Conservation (phyloP, 92 coral and sea anemone species). For the Bergia sp. region DNA sequence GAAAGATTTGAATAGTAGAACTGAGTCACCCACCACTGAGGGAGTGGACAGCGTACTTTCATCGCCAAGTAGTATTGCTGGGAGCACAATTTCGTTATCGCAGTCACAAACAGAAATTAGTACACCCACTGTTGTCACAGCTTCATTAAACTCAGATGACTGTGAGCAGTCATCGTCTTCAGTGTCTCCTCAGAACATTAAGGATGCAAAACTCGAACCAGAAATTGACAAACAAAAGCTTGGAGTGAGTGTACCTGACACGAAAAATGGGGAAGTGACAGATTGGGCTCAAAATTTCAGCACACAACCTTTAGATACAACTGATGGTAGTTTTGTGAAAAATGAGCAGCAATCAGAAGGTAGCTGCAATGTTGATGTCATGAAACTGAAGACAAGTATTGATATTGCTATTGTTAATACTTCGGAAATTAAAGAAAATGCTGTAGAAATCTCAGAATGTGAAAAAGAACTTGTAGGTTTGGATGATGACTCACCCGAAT, state of each 20-base stretch:
- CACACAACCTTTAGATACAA: background rate
- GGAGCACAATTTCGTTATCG: slow-evolving; percentile 23
- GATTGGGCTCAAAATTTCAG: background rate
- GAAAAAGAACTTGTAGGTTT: slow-evolving; percentile 25
- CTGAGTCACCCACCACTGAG: slow-evolving; percentile 57
- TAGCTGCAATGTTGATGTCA: slow-evolving; percentile 32
- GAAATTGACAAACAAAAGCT: slow-evolving; percentile 7
- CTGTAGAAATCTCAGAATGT: background rate
- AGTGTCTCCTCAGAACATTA: slow-evolving; percentile 20
- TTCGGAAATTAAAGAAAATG: background rate
- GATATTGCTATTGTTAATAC: background rate
- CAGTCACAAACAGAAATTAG: slow-evolving; percentile 30
- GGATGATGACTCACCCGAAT: slow-evolving; percentile 33
- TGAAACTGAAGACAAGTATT: background rate
- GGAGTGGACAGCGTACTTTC: background rate
- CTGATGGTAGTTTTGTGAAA: slow-evolving; percentile 29
- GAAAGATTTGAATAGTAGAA: slow-evolving; percentile 57
- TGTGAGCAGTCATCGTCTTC: slow-evolving; percentile 17
- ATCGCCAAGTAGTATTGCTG: slow-evolving; percentile 38
- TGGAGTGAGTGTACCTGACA: background rate
- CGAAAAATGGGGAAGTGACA: slow-evolving; percentile 17
- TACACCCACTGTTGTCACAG: background rate
- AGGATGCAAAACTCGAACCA: background rate
- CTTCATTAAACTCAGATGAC: background rate
- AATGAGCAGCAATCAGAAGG: slow-evolving; percentile 14